Evolutionary conservation across 2,797 vertebrate genomes (phyloP).

Genomic region (Liasis olivaceus): DNA sequence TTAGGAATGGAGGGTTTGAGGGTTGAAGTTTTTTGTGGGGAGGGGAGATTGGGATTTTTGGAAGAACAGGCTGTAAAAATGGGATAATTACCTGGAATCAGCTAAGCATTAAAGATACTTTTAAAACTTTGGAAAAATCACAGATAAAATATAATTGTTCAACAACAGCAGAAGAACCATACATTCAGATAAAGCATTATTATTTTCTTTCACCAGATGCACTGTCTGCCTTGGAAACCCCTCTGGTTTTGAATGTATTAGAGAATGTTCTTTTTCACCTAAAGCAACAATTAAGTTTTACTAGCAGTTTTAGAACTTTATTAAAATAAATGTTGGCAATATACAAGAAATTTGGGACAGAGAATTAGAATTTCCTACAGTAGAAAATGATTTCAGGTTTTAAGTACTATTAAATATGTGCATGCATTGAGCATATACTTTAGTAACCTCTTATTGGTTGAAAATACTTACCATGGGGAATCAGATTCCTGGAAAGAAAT

Average conservation of each 20-base stretch:
- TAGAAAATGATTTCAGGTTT: not conserved
- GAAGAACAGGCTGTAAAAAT: not conserved
- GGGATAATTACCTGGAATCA: not conserved
- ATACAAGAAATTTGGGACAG: not conserved
- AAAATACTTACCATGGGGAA: not conserved
- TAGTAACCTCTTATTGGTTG: not conserved
- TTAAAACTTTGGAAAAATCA: not conserved
- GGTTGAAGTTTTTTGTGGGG: not conserved
- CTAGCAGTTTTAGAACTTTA: not conserved
- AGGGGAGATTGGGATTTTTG: not conserved
- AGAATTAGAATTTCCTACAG: not conserved
- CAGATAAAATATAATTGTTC: not conserved
- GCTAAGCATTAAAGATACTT: not conserved
- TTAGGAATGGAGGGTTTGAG: not conserved
- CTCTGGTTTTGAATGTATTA: not conserved
- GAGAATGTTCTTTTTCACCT: not conserved
- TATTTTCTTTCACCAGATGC: not conserved
- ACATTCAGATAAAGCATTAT: not conserved
- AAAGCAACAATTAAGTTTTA: not conserved
- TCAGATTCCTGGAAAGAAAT: too few species aligned
- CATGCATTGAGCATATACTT: not conserved
- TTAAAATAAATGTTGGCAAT: not conserved
- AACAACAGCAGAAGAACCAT: not conserved
- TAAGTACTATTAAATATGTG: not conserved
- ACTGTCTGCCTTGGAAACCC: not conserved